Conservation (phyloP, 2,888 invertebrate genomes). For the Scaptomyza parva region DNA sequence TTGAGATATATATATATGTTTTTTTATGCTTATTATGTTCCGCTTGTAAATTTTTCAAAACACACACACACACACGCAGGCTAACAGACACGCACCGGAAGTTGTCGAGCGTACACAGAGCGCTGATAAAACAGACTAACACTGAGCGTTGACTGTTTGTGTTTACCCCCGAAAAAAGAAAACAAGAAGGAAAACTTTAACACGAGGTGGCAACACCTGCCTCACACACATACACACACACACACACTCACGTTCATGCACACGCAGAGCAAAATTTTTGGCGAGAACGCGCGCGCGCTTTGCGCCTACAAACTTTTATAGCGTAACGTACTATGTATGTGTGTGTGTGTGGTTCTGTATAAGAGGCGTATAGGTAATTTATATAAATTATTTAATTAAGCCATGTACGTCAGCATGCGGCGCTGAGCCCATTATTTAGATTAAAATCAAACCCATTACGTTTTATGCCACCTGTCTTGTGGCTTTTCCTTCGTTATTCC, state of each 20-base stretch:
- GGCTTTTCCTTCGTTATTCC: slow-evolving; percentile 31
- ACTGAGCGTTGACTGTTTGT: slow-evolving; percentile 25
- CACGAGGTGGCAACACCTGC: slow-evolving; percentile 32
- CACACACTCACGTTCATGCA: background rate
- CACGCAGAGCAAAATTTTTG: slow-evolving; percentile 7
- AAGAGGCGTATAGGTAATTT: slow-evolving; percentile 62
- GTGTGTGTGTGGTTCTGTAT: slow-evolving; percentile 43
- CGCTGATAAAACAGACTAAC: slow-evolving; percentile 66
- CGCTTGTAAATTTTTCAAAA: slow-evolving; percentile 64
- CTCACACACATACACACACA: slow-evolving; percentile 12
- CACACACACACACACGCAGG: slow-evolving; percentile 57
- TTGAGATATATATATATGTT: slow-evolving; percentile 9
- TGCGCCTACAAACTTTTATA: slow-evolving; percentile 20
- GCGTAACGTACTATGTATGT: background rate
- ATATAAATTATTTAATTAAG: slow-evolving; percentile 79
- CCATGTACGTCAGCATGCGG: slow-evolving; percentile 68
- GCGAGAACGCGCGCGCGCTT: slow-evolving; percentile 55
- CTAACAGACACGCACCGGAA: slow-evolving; percentile 62
- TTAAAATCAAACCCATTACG: slow-evolving; percentile 77
- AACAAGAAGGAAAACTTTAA: slow-evolving; percentile 19
- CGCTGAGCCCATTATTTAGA: slow-evolving; percentile 74
- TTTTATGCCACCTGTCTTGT: slow-evolving; percentile 69
- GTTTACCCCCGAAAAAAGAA: slow-evolving; percentile 34
- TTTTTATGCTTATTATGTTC: slow-evolving; percentile 56
- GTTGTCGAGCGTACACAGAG: slow-evolving; percentile 58